Percentiles rank a stretch among this genome's conserved stretches.
These are phyloP conservation scores for Maniola hyperantus DNA, from an alignment of 2,888 invertebrate genomes.

Conservation along the genomic window DNA sequence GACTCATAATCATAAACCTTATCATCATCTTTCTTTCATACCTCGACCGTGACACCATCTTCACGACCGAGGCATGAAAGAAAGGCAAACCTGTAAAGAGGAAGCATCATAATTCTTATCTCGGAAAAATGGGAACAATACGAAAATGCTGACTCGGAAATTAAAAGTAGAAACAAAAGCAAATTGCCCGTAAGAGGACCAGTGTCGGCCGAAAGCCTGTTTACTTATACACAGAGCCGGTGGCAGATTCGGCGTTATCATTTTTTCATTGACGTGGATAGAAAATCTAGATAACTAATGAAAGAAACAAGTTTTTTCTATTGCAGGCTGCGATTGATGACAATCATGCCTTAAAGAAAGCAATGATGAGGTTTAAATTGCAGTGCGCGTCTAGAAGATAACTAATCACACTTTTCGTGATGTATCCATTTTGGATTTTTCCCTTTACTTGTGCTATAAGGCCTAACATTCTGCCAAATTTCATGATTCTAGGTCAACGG, in stretches of 20 bases:
- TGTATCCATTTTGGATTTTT: no score
- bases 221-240: slow-evolving; percentile 47
- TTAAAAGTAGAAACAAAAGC: slow-evolving; percentile 72
- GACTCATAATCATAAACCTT: slow-evolving; percentile 42
- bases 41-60: slow-evolving; percentile 31
- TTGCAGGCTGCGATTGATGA: no score
- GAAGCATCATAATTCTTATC: slow-evolving; percentile 55
- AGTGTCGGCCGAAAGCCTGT: slow-evolving; percentile 53
- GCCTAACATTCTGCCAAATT: no score
- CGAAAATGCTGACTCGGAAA: slow-evolving; percentile 67
- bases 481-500: no score
- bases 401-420: no score
- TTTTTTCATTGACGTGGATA: neutral
- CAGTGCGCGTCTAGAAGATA: no score
- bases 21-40: slow-evolving; percentile 28
- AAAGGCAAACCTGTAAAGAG: slow-evolving; percentile 46
- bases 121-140: slow-evolving; percentile 57
- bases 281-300: neutral
- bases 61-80: slow-evolving; percentile 32
- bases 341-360: no score
- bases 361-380: no score
- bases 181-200: slow-evolving; percentile 66
- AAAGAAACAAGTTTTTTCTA: neutral
- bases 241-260: neutral
- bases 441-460: no score